Base-by-base conservation (phyloP, 2,888 invertebrate genomes). In the Crematogaster levior region DNA sequence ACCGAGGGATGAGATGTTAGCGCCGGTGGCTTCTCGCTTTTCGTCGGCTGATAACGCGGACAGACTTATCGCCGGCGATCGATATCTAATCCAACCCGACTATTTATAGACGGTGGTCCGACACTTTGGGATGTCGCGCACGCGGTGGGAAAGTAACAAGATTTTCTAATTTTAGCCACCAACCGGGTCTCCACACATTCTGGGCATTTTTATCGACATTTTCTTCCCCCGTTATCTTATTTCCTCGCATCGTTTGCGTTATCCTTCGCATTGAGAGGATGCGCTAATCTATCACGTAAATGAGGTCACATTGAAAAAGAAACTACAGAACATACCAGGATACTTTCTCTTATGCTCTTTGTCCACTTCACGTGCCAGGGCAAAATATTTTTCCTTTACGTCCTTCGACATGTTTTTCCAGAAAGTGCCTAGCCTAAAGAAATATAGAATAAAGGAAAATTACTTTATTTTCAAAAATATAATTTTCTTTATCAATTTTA, bases 321-420 rank as follows among this genome's bases (percentile, higher is more conserved):
- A 43, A 18, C 15, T 24, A 6, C 24, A 37, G 10, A n/a, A 81
- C 89, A 30, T 93, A 96, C 96, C 95, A 84, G 96, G 96, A 94
- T 96, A 96, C 92, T 96, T 96, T 90, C 94, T 95, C 93, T 96
- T 96, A 93, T 96, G 96, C 86, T 96, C 96, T 43, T 95, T 95
- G 86, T 96, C 96, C 43, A 96, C 95, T 84, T 95, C 93, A 84
- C 95, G 95, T 3, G 96, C 96, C 83, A 95, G 93, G 21, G 95
- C 94, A 88, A 95, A 96, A 92, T 96, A 96, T 87, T 94, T 95
- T 85, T 95, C 95, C 91, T 96, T 96, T 68, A 95, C 94, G n/a
- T 95, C 94, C 72, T 95, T 93, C 10, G 95, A 92, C 93, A 96
- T 94, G 81, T 94, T 95, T 91, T 96, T 96, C 96, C 96, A 96